Evolutionary conservation across 2,888 invertebrate genomes (phyloP).

Genomic region (Rotaria sp.): DNA sequence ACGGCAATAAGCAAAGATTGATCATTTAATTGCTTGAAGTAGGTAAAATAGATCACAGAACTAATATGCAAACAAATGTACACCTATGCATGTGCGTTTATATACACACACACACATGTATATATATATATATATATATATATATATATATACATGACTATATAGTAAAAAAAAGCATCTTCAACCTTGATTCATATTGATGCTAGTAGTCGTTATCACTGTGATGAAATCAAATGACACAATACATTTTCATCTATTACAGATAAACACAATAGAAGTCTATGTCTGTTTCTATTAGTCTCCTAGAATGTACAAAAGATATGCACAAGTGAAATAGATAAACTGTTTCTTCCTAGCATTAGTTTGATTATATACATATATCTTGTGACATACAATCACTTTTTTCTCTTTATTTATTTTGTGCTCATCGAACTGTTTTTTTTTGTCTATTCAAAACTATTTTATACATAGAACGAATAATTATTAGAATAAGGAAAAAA

Average conservation of each 20-base stretch:
- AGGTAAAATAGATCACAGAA: not conserved
- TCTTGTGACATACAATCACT: no score
- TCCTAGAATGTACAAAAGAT: not conserved
- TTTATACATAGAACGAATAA: no score
- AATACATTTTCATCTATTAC: not conserved
- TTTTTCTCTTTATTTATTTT: no score
- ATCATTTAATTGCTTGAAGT: not conserved
- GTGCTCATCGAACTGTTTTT: no score
- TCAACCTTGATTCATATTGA: not conserved
- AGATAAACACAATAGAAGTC: not conserved
- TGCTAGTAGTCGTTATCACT: not conserved
- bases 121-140: no score
- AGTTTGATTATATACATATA: no score
- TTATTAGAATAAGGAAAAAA: no score
- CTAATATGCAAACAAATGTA: not conserved
- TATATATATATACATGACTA: no score
- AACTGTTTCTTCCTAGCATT: no score
- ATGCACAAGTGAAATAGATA: no score
- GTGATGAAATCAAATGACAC: not conserved
- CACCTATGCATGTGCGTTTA: not conserved
- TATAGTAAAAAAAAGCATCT: not conserved
- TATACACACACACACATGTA: not conserved
- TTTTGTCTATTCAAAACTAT: no score
- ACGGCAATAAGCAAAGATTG: not conserved
- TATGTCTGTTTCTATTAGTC: not conserved